Base-by-base conservation (phyloP, 2,113 vertebrate genomes). In the Vanacampus margaritifer region DNA sequence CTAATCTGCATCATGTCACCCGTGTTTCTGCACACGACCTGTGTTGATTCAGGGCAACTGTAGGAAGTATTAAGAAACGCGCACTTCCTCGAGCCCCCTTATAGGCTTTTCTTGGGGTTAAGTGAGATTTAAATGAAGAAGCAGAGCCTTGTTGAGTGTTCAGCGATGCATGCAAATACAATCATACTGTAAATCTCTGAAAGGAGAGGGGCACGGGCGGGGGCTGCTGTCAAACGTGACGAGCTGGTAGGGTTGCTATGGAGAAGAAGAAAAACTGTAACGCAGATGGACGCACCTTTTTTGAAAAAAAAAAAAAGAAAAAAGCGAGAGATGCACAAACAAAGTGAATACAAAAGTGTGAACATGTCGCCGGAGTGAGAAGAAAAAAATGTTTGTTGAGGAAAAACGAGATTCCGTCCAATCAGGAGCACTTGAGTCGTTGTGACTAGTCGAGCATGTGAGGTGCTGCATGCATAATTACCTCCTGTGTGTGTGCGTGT, bases 381-480 rank as follows among this genome's bases (percentile, higher is more conserved):
- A 60, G 36, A 56, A 56, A 28, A 56, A 56, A 39, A 28, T 13
- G 43, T 56, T 16, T 36, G 53, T 63, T 54, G 64, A 45, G 53
- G 65, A 37, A 35, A 46, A 23, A 23, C 48, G 9, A 51, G 48
- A 51, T 51, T 51, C 28, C 28, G 12, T 32, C 21, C 32, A 23
- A 41, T 23, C 12, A 35, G 3, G 68, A 32, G 76, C 39, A 0
- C 54, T 82, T 12, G 74, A 80, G 81, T 86, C 35, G 72, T 71
- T 73, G 65, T 36, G 58, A 81, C 68, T 64, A 69, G 71, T n/a
- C 43, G 76, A 73, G 77, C 65, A 66, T 74, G 79, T 48, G 61
- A 79, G 76, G 84, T 82, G 81, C 50, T 76, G 86, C 84, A 89
- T 88, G 77, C 84, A 77, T 82, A 89, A 89, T 86, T 66, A 79